Percentiles rank a stretch among this genome's conserved stretches.
phyloP scores from a whole-genome alignment of 1,140 invertebrate species.

The Orussus abietinus region DNA sequence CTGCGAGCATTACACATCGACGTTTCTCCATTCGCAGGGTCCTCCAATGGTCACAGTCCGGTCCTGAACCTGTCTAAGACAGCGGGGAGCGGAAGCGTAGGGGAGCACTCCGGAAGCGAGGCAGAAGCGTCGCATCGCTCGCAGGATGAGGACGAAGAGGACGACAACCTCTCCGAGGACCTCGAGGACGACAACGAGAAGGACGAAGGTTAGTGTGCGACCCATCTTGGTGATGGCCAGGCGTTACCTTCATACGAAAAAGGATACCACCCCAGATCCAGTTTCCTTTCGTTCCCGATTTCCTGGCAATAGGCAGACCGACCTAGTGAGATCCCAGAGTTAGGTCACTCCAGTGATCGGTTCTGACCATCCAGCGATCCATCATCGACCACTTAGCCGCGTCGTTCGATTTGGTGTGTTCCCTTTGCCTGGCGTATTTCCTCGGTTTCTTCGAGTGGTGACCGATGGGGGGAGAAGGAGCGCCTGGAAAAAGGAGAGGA shows the following conservation, averaged over 20 bases:
- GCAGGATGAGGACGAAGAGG: slow-evolving; percentile 70
- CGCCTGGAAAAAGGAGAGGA: too few relatives aligned
- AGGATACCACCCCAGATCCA: neutral
- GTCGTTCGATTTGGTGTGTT: too few relatives aligned
- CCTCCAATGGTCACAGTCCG: slow-evolving; percentile 83
- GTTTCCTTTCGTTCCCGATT: too few relatives aligned
- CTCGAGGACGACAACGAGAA: slow-evolving; percentile 82
- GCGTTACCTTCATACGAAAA: neutral
- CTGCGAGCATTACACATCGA: slow-evolving; percentile 2
- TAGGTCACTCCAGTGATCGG: too few relatives aligned
- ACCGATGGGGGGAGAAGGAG: too few relatives aligned
- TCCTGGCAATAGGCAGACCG: too few relatives aligned
- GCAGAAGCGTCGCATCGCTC: slow-evolving; percentile 60
- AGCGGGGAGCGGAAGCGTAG: slow-evolving; percentile 65
- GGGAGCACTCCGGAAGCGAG: slow-evolving; percentile 62
- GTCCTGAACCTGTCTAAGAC: slow-evolving; percentile 87
- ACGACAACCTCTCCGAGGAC: slow-evolving; percentile 70
- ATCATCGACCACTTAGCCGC: too few relatives aligned
- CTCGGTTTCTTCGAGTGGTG: too few relatives aligned
- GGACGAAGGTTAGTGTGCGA: slow-evolving; percentile 79
- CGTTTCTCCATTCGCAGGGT: slow-evolving; percentile 57
- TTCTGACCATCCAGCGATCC: too few relatives aligned
- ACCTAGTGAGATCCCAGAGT: too few relatives aligned
- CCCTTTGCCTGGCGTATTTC: too few relatives aligned
- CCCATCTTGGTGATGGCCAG: slow-evolving; percentile 11